Evolutionary conservation across 1,140 invertebrate species (phyloP), one percentile per base, ranked within the genome.

Genomic region (Dinoponera quadriceps): DNA sequence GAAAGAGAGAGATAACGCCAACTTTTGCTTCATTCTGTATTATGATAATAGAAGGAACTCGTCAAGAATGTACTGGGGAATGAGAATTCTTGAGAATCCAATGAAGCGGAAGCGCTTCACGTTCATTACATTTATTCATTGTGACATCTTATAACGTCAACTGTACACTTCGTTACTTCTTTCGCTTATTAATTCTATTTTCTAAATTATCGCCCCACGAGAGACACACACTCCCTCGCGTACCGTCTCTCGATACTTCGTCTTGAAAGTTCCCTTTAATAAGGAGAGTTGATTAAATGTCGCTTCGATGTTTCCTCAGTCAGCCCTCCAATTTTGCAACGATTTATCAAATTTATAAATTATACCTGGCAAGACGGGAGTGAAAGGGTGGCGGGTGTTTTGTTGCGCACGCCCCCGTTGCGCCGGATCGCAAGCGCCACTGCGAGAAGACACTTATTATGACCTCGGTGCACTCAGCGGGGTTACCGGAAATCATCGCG

Each of bases 1-100:
- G 63, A 38, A 63, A 51, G 49, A 78, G 33, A 78, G 51, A 78
- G 69, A 78, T 69, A 65, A 44, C 51, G 33, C 63, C 20, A 57
- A 69, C 65, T 80, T 54, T 68, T 80, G 22, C 71, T 80, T 9
- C 33, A 48, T 80, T 80, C 71, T 48, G 51, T 51, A 57, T 80
- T 80, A 71, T 57, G 54, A 69, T 69, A 69, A 68, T 80, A 57
- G 69, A 71, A 71, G 65, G 65, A 71, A 48, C 59, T 59, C 51
- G 54, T 68, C 18, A 44, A 48, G 33, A 20, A 38, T 69, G 63
- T 78, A 80, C 51, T 14, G 33, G 9, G 1, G 20, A 80, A 29
- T 69, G 75, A 80, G 69, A 55, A 71, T 55, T 69, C 51, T 71
- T 38, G n/a, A 29, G 75, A 44, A 80, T 69, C 69, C 59, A 71